Conservation (phyloP, 2,888 invertebrate genomes). For the Teleogryllus oceanicus region DNA sequence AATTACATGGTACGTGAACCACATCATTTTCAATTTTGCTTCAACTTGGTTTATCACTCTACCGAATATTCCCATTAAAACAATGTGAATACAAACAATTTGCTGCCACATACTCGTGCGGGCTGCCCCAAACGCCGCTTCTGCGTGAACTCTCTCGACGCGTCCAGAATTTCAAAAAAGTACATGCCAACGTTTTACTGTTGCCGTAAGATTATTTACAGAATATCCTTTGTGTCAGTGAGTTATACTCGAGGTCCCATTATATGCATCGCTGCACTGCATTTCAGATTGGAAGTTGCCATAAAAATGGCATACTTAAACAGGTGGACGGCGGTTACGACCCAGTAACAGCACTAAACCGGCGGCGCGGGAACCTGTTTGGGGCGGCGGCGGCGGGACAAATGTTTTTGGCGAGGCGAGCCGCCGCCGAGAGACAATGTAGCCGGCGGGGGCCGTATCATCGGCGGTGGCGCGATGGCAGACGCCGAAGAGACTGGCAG, state of each 20-base stretch:
- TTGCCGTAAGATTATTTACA: constrained; percentile 1
- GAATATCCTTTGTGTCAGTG: constrained; percentile 18
- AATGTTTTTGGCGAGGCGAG: neutral
- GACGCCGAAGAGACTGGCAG: no score
- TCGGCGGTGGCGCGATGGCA: neutral
- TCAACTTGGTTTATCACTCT: no score
- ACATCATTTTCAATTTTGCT: no score
- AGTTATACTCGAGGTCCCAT: constrained; percentile 9
- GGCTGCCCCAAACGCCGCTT: neutral
- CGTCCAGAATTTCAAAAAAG: neutral
- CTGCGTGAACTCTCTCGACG: neutral
- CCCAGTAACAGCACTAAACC: constrained; percentile 8
- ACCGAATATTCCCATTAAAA: no score
- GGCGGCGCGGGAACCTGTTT: neutral
- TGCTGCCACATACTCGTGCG: no score
- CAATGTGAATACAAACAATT: no score
- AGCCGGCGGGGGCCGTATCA: neutral
- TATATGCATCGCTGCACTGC: constrained; percentile 18
- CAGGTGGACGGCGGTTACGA: constrained; percentile 9
- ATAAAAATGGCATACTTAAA: constrained; percentile 18
- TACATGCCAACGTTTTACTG: constrained; percentile 18
- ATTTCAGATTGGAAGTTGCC: constrained; percentile 18
- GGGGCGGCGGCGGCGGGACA: neutral
- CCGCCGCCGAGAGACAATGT: constrained; percentile 1
- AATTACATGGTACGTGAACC: no score